phyloP scores from a whole-genome alignment of 2,888 invertebrate species.

The Gari tellinella region DNA sequence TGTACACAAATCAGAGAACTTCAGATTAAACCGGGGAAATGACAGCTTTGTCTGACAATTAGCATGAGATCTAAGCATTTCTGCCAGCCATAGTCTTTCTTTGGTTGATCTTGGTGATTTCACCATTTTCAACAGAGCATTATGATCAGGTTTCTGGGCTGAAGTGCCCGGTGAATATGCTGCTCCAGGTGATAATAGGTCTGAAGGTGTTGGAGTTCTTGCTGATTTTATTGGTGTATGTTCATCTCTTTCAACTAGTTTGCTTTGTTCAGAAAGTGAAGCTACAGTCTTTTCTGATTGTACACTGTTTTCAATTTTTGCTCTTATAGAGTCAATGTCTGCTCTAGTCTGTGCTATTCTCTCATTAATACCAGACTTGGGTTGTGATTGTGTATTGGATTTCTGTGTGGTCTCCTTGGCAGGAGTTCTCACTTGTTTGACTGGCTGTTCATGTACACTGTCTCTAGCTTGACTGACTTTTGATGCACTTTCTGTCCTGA shows the following conservation, averaged over 20 bases:
- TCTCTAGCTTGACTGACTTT: not conserved
- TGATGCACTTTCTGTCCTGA: not conserved
- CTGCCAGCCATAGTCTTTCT: constrained; percentile 70
- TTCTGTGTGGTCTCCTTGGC: constrained; percentile 1
- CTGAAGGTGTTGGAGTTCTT: not conserved
- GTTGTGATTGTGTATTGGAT: not conserved
- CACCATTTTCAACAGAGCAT: constrained; percentile 73
- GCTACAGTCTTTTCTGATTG: not conserved
- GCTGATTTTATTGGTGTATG: too few species aligned
- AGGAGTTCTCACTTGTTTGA: too few species aligned
- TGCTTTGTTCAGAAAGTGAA: too few species aligned
- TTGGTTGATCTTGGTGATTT: constrained; percentile 77
- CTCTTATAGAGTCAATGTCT: constrained; percentile 53
- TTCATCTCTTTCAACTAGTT: too few species aligned
- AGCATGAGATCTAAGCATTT: constrained; percentile 69
- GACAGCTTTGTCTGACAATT: constrained; percentile 64
- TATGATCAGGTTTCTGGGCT: constrained; percentile 27
- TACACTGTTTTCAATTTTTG: constrained; percentile 67
- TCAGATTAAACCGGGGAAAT: constrained; percentile 67
- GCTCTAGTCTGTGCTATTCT: constrained; percentile 51
- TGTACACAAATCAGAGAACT: constrained; percentile 61
- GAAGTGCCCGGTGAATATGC: constrained; percentile 5
- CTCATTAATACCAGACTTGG: constrained; percentile 7
- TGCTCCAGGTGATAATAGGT: not conserved
- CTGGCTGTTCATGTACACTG: too few species aligned